Evolutionary conservation across 2,888 invertebrate species (phyloP), one percentile per base, ranked within the genome.

Genomic region (Leucoptera coffeella): DNA sequence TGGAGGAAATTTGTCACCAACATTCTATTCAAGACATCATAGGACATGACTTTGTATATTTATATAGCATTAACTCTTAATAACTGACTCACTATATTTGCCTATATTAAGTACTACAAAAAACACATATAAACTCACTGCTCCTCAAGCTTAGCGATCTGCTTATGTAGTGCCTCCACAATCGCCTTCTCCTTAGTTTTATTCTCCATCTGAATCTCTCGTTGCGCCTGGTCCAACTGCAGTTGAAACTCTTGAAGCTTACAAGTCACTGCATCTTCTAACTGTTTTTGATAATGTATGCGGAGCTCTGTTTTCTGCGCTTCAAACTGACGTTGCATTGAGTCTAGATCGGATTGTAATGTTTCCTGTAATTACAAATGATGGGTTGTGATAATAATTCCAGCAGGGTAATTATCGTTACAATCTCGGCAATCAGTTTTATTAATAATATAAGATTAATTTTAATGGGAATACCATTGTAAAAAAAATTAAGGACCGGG

Each of bases 201-300:
- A 2, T 80, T 62, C 39, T 85, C 82, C 0, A 59, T 57, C 33
- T 79, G 77, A 39, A 85, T 64, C 20, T 75, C 73, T 12, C 69
- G 60, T 49, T 85, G 82, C 0, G 82, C 81, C 17, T 69, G 53
- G 38, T 88, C 86, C 17, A 89, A 53, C 46, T 89, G 86, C 2
- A 57, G 57, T 47, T 67, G 67, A 42, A 88, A 89, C 52, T 89
- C 87, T 38, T 77, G 77, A 30, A 88, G 59, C 45, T 89, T 89
- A 28, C 74, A 74, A 30, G 80, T 62, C 11, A 89, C 87, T 0
- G 87, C 82, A 25, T 79, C 75, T 40, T 89, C 88, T 8, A 89
- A 65, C 55, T 89, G 88, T 35, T 80, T 79, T 53, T 89, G 89
- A 43, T 88, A 89, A 45, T 84, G 81, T 19, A 75, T 69, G 38